Evolutionary conservation across 2,888 invertebrate species (phyloP).

Genomic region (Rhogogaster chlorosoma): DNA sequence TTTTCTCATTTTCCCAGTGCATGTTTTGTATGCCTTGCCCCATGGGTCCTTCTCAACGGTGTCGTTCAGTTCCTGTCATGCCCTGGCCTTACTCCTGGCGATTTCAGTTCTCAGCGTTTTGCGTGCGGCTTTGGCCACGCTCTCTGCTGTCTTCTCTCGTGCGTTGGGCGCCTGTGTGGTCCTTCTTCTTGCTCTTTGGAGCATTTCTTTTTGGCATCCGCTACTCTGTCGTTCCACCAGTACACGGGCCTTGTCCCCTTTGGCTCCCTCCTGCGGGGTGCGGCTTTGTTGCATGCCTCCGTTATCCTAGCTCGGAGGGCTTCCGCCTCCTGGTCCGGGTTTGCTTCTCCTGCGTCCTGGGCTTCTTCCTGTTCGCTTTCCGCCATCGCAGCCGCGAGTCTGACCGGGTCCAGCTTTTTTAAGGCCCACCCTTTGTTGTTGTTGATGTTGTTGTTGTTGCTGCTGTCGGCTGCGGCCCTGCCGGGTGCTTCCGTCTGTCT

Average conservation of each 20-base stretch:
- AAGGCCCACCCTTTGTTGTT: neutral
- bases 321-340: neutral
- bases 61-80: neutral
- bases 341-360: no score
- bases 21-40: neutral
- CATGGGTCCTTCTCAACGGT: neutral
- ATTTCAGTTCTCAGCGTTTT: neutral
- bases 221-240: neutral
- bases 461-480: no score
- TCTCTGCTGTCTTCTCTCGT: no score
- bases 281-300: neutral
- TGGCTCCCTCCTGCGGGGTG: neutral
- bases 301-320: neutral
- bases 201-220: no score
- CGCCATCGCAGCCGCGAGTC: neutral
- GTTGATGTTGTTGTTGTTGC: no score
- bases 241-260: neutral
- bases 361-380: no score
- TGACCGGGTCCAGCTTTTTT: neutral
- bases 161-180: no score
- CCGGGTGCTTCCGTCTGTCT: neutral
- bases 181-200: no score
- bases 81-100: neutral
- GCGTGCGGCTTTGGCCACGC: no score
- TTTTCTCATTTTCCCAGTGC: neutral